phyloP scores from a whole-genome alignment of 2,113 vertebrate genomes.

The Dasyornis broadbenti region DNA sequence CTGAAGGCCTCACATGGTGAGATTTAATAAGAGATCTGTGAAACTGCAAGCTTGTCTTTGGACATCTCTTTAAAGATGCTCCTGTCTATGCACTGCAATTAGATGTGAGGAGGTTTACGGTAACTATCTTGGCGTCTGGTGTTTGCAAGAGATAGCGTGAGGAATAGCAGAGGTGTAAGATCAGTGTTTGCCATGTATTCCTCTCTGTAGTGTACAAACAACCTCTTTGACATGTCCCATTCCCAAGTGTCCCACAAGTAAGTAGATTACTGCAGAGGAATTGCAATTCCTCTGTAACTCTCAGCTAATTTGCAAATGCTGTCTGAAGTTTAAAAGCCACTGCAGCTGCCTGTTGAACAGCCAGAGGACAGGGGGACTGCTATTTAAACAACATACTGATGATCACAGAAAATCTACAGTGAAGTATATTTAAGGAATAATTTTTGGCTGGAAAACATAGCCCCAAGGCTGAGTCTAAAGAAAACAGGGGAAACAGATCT shows the following conservation, averaged over 20 bases:
- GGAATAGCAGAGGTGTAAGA: background rate
- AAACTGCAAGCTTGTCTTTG: constrained; percentile 13
- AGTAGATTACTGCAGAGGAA: background rate
- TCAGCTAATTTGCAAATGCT: background rate
- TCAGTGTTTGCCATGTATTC: background rate
- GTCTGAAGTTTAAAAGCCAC: constrained; percentile 17
- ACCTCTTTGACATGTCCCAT: background rate
- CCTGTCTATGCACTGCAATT: background rate
- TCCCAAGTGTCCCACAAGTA: background rate
- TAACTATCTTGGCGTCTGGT: background rate
- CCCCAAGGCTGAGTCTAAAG: background rate
- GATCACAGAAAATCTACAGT: background rate
- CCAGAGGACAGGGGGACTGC: background rate
- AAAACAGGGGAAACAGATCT: background rate
- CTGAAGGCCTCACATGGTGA: constrained; percentile 3
- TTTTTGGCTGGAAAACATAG: constrained; percentile 36
- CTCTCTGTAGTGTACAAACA: background rate
- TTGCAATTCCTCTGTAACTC: background rate
- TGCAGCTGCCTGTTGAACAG: background rate
- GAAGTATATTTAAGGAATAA: background rate
- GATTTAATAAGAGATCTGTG: constrained; percentile 39
- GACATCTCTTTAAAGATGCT: background rate
- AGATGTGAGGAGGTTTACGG: background rate
- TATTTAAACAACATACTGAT: constrained; percentile 17
- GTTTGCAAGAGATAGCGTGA: background rate